phyloP scores from a whole-genome alignment of 2,888 invertebrate genomes.

The Xestia xanthographa region DNA sequence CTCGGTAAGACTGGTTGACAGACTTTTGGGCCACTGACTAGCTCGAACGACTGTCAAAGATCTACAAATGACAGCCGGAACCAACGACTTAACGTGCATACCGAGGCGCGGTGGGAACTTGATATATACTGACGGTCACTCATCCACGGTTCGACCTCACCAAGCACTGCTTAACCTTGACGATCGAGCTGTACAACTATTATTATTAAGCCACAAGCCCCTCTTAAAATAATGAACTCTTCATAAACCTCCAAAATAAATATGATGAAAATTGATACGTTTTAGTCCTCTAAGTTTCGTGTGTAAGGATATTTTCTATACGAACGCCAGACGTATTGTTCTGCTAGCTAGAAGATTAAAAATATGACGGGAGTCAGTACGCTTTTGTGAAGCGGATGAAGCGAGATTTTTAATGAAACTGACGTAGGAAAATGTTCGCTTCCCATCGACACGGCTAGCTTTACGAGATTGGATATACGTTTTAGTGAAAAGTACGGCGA shows the following conservation, averaged over 20 bases:
- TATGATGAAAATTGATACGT: slow-evolving; percentile 13
- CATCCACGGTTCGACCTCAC: too few species aligned
- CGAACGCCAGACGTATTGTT: slow-evolving; percentile 67
- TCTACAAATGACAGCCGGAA: too few species aligned
- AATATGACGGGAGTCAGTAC: slow-evolving; percentile 74
- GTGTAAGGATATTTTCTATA: slow-evolving; percentile 37
- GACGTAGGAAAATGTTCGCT: slow-evolving; percentile 68
- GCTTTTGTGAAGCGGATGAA: slow-evolving; percentile 74
- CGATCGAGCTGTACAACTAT: fast-evolving
- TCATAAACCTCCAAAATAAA: slow-evolving; percentile 7
- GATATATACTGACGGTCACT: too few species aligned
- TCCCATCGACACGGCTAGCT: slow-evolving; percentile 67
- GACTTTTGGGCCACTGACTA: too few species aligned
- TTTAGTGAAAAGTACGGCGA: slow-evolving; percentile 33
- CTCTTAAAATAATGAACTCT: neutral
- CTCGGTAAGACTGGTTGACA: too few species aligned
- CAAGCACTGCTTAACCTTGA: neutral
- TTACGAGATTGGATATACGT: slow-evolving; percentile 66
- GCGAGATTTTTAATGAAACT: slow-evolving; percentile 78
- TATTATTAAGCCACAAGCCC: neutral
- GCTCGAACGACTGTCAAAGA: too few species aligned
- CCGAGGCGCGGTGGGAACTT: too few species aligned
- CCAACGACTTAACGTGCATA: too few species aligned
- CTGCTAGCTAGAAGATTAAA: slow-evolving; percentile 78
- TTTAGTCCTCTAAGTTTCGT: neutral